Percentiles rank a stretch among this genome's conserved stretches.
These are phyloP conservation scores for Molossus molossus DNA, from an alignment of 2,797 vertebrate species.

Conservation along the genomic window DNA sequence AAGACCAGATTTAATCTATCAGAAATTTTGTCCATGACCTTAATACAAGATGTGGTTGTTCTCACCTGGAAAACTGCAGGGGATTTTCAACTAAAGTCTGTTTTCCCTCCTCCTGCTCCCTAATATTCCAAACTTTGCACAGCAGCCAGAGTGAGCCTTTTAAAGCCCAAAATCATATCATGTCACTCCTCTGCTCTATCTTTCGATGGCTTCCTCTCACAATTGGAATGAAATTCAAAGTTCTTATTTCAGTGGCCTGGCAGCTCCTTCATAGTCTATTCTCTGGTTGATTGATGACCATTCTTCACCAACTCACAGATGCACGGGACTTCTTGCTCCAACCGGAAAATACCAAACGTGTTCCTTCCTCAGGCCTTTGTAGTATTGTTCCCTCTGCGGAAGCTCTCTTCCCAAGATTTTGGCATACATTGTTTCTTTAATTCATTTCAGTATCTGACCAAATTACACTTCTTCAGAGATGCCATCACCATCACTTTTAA, in stretches of 20 bases:
- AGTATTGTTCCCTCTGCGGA: not conserved
- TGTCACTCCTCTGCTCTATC: not conserved
- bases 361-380: not conserved
- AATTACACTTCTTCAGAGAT: not conserved
- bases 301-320: not conserved
- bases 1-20: not conserved
- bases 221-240: conserved; percentile 1
- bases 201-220: not conserved
- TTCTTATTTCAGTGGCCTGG: not conserved
- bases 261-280: not conserved
- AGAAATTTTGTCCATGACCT: not conserved
- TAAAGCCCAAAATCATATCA: not conserved
- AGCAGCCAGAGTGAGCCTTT: not conserved
- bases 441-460: not conserved
- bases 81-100: not conserved
- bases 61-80: not conserved
- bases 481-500: not conserved
- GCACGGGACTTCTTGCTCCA: not conserved
- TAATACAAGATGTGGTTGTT: not conserved
- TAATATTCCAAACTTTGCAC: not conserved
- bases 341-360: not conserved
- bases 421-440: not conserved
- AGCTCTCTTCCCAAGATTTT: not conserved
- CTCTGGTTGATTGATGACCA: not conserved
- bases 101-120: not conserved